These are phyloP conservation scores for Saturnia japonica DNA, from an alignment of 2,888 invertebrate species.

Conservation along the genomic window DNA sequence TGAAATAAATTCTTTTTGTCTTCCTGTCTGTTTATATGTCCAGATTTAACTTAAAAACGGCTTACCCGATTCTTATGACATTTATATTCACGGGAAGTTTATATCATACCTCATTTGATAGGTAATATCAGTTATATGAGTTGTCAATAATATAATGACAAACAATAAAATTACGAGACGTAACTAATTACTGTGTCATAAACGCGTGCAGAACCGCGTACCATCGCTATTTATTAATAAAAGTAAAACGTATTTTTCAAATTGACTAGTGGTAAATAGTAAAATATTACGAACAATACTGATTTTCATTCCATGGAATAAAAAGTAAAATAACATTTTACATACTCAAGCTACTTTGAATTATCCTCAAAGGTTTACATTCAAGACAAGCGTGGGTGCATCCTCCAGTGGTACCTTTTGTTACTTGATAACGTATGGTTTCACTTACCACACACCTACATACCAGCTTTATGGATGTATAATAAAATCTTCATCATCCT, in stretches of 20 bases:
- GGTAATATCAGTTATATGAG: too few relatives aligned
- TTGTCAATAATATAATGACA: too few relatives aligned
- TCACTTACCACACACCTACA: slow-evolving; percentile 58
- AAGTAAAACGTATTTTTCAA: neutral
- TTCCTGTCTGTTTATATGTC: too few relatives aligned
- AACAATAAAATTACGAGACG: too few relatives aligned
- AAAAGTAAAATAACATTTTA: slow-evolving; percentile 17
- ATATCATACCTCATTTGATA: too few relatives aligned
- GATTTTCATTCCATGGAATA: neutral
- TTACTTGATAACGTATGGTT: slow-evolving; percentile 62
- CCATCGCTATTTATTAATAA: too few relatives aligned
- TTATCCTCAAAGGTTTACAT: slow-evolving; percentile 55
- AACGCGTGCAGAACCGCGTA: too few relatives aligned
- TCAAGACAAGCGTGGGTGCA: slow-evolving; percentile 57
- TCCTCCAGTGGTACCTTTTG: slow-evolving; percentile 56
- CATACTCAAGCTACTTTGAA: slow-evolving; percentile 44
- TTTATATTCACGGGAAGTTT: too few relatives aligned
- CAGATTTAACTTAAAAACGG: too few relatives aligned
- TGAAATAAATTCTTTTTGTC: too few relatives aligned
- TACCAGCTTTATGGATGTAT: slow-evolving; percentile 53
- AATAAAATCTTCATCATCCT: slow-evolving; percentile 72
- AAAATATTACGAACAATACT: neutral
- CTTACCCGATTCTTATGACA: too few relatives aligned
- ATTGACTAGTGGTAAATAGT: neutral
- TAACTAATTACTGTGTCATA: too few relatives aligned